phyloP scores from a whole-genome alignment of 2,797 vertebrate genomes.

The Poeciliopsis presidionis region DNA sequence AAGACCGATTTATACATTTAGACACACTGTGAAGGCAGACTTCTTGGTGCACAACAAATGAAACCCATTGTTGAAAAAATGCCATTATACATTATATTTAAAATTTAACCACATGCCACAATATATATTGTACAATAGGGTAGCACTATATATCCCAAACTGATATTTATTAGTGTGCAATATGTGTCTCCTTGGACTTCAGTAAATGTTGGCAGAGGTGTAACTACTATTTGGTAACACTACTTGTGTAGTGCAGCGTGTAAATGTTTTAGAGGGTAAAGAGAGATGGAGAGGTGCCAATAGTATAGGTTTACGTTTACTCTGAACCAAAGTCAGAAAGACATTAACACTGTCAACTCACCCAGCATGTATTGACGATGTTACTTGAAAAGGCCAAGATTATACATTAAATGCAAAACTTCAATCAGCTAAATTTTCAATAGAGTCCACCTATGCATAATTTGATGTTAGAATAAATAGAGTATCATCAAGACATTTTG shows the following conservation, averaged over 20 bases:
- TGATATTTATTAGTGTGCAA: neutral
- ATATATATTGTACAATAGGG: neutral
- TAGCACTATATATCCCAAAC: neutral
- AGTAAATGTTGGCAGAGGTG: neutral
- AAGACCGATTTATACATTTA: constrained; percentile 44
- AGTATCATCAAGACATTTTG: neutral
- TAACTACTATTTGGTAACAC: neutral
- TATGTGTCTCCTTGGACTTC: neutral
- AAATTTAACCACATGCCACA: neutral
- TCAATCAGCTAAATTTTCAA: neutral
- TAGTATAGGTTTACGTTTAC: neutral
- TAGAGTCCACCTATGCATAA: neutral
- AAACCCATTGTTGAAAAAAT: neutral
- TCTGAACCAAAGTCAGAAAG: neutral
- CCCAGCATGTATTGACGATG: neutral
- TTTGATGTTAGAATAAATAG: neutral
- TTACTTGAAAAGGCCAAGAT: neutral
- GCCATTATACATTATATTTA: neutral
- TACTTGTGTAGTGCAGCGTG: neutral
- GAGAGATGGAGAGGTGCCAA: neutral
- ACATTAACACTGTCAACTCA: neutral
- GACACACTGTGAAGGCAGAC: constrained; percentile 53
- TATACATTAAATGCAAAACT: neutral
- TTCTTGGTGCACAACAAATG: constrained; percentile 32
- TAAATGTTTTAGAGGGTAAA: neutral